These are phyloP conservation scores for Neodon shergylaensis DNA, from an alignment of 2,113 vertebrate genomes.

Conservation along the genomic window DNA sequence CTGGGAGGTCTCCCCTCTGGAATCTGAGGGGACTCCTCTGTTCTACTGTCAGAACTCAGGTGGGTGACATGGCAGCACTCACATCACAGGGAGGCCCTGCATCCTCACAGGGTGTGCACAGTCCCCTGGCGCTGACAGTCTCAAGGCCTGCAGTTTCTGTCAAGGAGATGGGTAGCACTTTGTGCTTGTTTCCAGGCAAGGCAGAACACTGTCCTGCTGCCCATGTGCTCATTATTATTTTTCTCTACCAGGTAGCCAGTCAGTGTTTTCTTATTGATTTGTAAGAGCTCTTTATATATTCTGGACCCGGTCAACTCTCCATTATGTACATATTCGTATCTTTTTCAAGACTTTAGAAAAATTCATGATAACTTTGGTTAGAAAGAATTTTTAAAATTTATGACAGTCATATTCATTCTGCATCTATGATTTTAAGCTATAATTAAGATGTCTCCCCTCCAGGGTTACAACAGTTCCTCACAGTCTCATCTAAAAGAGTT, in stretches of 20 bases:
- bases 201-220: neutral
- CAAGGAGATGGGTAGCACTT: neutral
- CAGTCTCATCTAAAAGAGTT: neutral
- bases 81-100: neutral
- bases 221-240: neutral
- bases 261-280: conserved; percentile 22
- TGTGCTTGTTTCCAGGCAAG: neutral
- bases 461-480: neutral
- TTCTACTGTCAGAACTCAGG: neutral
- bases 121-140: neutral
- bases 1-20: neutral
- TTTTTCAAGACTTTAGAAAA: neutral
- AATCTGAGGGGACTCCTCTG: neutral
- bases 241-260: neutral
- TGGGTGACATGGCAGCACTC: neutral
- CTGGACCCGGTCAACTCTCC: neutral
- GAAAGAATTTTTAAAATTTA: conserved; percentile 21
- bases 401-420: neutral
- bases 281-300: conserved; percentile 18
- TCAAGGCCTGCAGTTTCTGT: neutral
- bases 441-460: neutral
- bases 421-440: neutral
- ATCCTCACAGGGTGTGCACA: neutral
- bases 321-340: neutral
- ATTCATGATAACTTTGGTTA: neutral